A percentile compares a stretch with the other conserved stretches of the same genome.
phyloP scores from a whole-genome alignment of 2,113 vertebrate species.

The Caranx ignobilis region DNA sequence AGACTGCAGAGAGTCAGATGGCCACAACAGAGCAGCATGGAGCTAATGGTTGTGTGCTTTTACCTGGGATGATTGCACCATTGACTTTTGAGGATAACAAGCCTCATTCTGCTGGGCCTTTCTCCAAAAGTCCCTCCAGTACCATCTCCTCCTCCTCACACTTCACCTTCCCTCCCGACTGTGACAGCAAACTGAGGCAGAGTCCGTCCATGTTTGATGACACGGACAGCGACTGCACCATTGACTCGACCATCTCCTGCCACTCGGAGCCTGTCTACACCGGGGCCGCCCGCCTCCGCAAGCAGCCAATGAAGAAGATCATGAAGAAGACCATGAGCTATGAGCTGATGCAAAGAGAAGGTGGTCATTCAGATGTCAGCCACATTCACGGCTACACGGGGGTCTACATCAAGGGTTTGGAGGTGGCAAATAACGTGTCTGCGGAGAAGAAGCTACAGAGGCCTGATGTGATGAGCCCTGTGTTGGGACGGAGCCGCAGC shows the following conservation, averaged over 20 bases:
- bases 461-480: conserved; percentile 76
- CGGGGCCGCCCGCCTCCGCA: conserved; percentile 75
- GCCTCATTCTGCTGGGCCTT: conserved; percentile 61
- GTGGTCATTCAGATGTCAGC: conserved; percentile 68
- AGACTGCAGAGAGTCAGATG: conserved; percentile 27
- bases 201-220: conserved; percentile 79
- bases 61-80: conserved; percentile 32
- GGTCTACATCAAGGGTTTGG: conserved; percentile 86
- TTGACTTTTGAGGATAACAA: conserved; percentile 69
- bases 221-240: conserved; percentile 83
- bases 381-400: conserved; percentile 83
- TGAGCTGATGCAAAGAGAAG: conserved; percentile 69
- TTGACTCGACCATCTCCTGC: conserved; percentile 82
- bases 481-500: conserved; percentile 80
- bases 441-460: conserved; percentile 83
- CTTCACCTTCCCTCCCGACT: conserved; percentile 67
- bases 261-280: conserved; percentile 81
- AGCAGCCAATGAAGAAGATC: conserved; percentile 87
- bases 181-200: conserved; percentile 62
- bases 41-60: conserved; percentile 20
- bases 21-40: conserved; percentile 14
- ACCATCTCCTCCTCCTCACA: conserved; percentile 66
- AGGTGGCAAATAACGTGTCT: conserved; percentile 83
- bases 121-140: conserved; percentile 61
- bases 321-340: conserved; percentile 88